Percentiles rank a stretch among this genome's conserved stretches.
phyloP scores from a whole-genome alignment of 2,888 invertebrate species.

The Cephus runcator region DNA sequence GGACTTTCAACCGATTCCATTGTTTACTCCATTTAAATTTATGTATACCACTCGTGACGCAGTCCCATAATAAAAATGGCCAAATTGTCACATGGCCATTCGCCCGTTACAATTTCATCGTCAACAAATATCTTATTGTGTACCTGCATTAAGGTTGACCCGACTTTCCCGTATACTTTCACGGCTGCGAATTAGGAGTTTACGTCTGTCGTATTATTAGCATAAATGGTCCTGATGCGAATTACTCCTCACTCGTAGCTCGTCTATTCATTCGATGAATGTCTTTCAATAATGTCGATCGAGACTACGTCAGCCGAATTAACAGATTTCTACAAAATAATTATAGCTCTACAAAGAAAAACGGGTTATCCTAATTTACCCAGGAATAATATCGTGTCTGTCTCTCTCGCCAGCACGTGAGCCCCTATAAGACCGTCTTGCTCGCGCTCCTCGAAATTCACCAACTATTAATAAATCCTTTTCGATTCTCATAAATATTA shows the following conservation, averaged over 20 bases:
- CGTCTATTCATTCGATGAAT: not conserved
- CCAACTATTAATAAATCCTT: not conserved
- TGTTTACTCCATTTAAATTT: not conserved
- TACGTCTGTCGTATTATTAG: not conserved
- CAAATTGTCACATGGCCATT: not conserved
- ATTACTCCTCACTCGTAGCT: not conserved
- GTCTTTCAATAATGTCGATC: conserved; percentile 2
- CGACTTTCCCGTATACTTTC: not conserved
- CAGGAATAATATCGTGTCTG: not conserved
- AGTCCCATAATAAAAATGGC: not conserved
- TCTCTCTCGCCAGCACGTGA: conserved; percentile 1
- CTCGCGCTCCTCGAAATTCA: too few relatives aligned
- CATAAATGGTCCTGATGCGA: not conserved
- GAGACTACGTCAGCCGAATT: not conserved
- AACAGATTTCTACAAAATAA: not conserved
- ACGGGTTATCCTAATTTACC: not conserved
- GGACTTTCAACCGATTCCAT: not conserved
- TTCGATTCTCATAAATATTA: not conserved
- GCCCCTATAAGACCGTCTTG: not conserved
- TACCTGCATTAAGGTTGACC: not conserved
- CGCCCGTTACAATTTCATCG: not conserved
- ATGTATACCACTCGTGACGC: not conserved
- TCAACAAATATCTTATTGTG: not conserved
- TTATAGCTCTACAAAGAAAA: not conserved
- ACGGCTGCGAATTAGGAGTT: not conserved